Base-by-base conservation (phyloP, 2,888 invertebrate species). In the Timandra comae region DNA sequence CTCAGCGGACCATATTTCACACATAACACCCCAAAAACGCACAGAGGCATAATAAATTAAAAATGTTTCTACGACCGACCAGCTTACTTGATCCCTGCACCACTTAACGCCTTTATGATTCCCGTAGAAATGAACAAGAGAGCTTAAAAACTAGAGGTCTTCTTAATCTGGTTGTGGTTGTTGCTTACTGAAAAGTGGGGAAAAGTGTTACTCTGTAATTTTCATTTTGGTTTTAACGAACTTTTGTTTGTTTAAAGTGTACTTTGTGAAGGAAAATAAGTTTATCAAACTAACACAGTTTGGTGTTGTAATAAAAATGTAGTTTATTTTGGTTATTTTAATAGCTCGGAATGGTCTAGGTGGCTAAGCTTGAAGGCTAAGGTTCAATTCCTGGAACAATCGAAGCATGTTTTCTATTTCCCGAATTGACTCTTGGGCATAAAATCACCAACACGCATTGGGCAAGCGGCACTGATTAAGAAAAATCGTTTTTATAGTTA, bases 1-100 rank as follows among this genome's bases (percentile, higher is more conserved):
- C 63, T 58, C 56, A 43, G 43, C 40, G 51, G 56, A 52, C 63
- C 40, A 54, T 61, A 63, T 56, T 63, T 66, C 54, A 64, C 33
- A 49, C 54, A 49, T 56, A 50, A 54, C 49, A 48, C 49, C 49
- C 54, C 46, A 62, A 66, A 64, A 66, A 61, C 58, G 53, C 63
- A 59, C 56, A 42, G 45, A 34, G 46, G 57, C 43, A 45, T 49
- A 48, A 61, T 70, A 65, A 66, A 67, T 71, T 69, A 61, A 59
- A 59, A 65, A 58, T 56, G 59, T 63, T 63, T 3, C 16, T 6
- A 16, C 16, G 16, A 52, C 38, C 36, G 20, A 10, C 32, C 35
- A 34, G 65, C 55, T 54, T 16, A 33, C 28, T 22, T 26, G 39
- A 30, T 52, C 52, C 23, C 32, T 31, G 36, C 24, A 20, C 23